Evolutionary conservation across 2,797 vertebrate species (phyloP), one percentile per base, ranked within the genome.

Genomic region (Pygocentrus nattereri): DNA sequence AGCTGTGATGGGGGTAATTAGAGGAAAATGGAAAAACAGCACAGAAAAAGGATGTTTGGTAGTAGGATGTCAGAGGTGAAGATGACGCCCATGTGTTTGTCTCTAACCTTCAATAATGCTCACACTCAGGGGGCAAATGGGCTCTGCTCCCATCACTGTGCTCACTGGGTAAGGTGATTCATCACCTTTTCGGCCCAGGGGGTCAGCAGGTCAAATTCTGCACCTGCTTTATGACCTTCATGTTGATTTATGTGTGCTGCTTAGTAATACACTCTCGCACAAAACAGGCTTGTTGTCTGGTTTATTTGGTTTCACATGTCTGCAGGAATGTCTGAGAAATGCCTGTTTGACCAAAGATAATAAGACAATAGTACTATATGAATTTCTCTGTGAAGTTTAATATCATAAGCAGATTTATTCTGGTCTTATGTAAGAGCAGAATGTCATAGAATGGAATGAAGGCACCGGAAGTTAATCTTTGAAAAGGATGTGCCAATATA

Each of bases 181-280:
- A 75, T 69, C 64, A 75, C 54, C 72, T 61, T 68, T 81, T 47
- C 34, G 38, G 58, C 56, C 56, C 5, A 30, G 67, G 31, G 34
- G 34, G 44, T 82, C 56, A 76, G 25, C 56, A 71, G 74, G 80
- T 76, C 80, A 81, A 34, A 41, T 27, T 19, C n/a, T 23, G 44
- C 19, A 77, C 47, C 67, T 70, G 74, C 23, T 52, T 71, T 64
- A 76, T 76, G 47, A 82, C 74, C 74, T 82, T 76, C 31, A 64
- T 75, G 15, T 59, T 74, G 49, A 80, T 68, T 34, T 25, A 21
- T 58, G 31, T 12, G n/a, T 13, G 19, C 34, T 41, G 21, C 11
- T 44, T 41, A 68, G 31, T 18, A 23, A 44, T 19, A 19, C 21
- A 5, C 61, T 44, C 64, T n/a, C 65, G n/a, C 18, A 38, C 16